Percentiles rank a stretch among this genome's conserved stretches.
These are phyloP conservation scores for Cacoxenus indagator DNA, from an alignment of 2,888 invertebrate species.

Conservation along the genomic window DNA sequence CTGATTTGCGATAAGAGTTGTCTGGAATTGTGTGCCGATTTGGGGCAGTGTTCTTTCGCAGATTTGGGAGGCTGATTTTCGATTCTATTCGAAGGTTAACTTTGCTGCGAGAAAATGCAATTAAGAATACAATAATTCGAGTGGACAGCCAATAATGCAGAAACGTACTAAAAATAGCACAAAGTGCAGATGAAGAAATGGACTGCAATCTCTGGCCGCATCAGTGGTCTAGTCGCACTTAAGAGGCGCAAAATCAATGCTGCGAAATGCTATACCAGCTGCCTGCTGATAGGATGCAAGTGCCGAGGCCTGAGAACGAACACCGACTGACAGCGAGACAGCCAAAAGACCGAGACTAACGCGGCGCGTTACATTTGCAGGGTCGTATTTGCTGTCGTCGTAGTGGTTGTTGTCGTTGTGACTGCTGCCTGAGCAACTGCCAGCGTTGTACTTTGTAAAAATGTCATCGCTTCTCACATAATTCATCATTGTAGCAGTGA, in stretches of 20 bases:
- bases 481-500: slow-evolving; percentile 21
- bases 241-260: neutral
- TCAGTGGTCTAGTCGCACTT: neutral
- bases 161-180: neutral
- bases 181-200: neutral
- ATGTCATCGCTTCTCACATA: slow-evolving; percentile 21
- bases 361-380: neutral
- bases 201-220: neutral
- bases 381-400: neutral
- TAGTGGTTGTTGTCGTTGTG: slow-evolving; percentile 11
- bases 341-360: neutral
- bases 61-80: neutral
- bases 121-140: neutral
- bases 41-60: neutral
- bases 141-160: neutral
- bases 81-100: neutral
- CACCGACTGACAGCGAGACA: neutral
- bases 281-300: neutral
- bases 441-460: slow-evolving; percentile 15
- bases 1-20: neutral
- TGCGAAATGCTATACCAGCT: neutral
- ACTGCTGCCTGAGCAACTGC: neutral
- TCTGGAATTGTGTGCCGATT: neutral
- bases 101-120: neutral
- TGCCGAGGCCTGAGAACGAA: neutral